These are phyloP conservation scores for Whitmania pigra DNA, from an alignment of 1,140 invertebrate species.

Conservation along the genomic window DNA sequence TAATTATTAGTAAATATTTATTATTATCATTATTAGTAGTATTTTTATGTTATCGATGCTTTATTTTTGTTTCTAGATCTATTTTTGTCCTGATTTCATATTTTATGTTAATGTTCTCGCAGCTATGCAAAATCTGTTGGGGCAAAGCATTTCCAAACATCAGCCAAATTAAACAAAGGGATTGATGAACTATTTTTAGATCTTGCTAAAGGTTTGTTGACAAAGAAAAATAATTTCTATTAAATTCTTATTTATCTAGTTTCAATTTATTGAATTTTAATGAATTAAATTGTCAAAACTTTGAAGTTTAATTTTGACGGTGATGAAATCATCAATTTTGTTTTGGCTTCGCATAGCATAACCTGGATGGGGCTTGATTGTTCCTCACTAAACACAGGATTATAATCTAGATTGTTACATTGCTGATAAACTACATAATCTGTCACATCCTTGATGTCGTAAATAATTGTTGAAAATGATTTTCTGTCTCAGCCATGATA, in stretches of 20 bases:
- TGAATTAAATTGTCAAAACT: no score
- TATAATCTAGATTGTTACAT: background rate
- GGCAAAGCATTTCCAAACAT: constrained; percentile 85
- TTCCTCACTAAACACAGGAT: background rate
- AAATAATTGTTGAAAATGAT: background rate
- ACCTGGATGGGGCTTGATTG: no score
- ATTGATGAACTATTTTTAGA: constrained; percentile 86
- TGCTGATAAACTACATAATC: background rate
- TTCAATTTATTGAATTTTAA: no score
- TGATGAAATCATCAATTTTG: no score
- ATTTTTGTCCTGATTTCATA: background rate
- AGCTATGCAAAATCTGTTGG: constrained; percentile 81
- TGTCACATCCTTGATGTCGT: background rate
- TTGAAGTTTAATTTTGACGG: no score
- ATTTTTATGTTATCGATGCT: background rate
- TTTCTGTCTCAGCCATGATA: constrained; percentile 1
- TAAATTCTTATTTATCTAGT: background rate
- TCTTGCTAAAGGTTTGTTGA: constrained; percentile 52
- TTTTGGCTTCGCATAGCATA: no score
- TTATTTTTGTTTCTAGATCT: background rate
- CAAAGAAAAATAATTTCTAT: background rate
- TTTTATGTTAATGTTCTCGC: constrained; percentile 28
- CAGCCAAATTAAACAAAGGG: constrained; percentile 75
- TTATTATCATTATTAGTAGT: background rate
- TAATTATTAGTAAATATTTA: background rate